Evolutionary conservation across 53 echinoderm and acorn worm species (phyloP).

Genomic region (Henricia sp.): DNA sequence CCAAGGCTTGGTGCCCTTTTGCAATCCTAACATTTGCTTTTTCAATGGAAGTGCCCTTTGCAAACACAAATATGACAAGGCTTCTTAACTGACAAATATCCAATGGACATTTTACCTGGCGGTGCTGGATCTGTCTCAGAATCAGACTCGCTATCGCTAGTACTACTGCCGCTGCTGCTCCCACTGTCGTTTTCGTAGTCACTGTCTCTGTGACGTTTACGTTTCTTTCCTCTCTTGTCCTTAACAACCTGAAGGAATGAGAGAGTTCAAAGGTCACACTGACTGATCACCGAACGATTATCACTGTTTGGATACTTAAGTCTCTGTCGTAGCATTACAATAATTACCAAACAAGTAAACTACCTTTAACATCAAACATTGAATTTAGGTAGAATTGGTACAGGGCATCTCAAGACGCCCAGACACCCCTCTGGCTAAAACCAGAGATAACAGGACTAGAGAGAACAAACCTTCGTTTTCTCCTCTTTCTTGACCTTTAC

Average conservation of each 20-base stretch:
- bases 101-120: conserved; percentile 69
- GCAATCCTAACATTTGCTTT: no score
- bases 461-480: conserved; percentile 26
- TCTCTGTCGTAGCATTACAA: no score
- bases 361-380: no score
- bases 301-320: no score
- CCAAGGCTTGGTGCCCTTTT: no score
- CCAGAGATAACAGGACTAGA: no score
- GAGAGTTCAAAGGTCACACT: neutral
- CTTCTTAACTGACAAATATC: neutral
- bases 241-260: conserved; percentile 5
- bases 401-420: no score
- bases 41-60: neutral
- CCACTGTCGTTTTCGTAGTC: conserved; percentile 87
- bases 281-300: no score
- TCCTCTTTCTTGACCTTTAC: conserved; percentile 15
- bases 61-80: no score
- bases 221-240: conserved; percentile 62
- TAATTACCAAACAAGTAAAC: no score
- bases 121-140: conserved; percentile 82
- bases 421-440: no score
- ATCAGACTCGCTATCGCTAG: conserved; percentile 77
- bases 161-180: conserved; percentile 79
- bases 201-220: conserved; percentile 76
- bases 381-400: no score